These are phyloP conservation scores for Palloptera scutellata DNA, from an alignment of 2,888 invertebrate genomes.

Conservation along the genomic window DNA sequence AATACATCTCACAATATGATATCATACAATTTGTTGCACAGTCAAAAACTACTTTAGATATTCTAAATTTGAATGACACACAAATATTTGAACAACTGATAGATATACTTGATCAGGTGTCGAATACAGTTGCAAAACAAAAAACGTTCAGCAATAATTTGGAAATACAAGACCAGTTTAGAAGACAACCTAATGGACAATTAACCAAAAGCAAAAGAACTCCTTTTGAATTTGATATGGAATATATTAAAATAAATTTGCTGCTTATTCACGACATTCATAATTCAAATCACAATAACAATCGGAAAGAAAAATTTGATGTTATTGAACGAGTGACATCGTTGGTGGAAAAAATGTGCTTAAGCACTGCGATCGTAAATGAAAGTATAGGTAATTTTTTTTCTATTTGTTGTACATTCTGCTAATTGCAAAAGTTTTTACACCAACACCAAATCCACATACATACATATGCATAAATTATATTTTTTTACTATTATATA, in stretches of 20 bases:
- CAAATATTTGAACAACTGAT: conserved; percentile 7
- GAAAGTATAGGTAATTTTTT: conserved; percentile 7
- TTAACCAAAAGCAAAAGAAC: not conserved
- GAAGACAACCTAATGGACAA: not conserved
- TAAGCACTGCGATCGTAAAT: not conserved
- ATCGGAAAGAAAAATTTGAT: not conserved
- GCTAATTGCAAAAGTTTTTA: too few relatives aligned
- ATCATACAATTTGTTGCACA: conserved; percentile 13
- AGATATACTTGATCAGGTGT: conserved; percentile 14
- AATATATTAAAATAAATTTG: conserved; percentile 11
- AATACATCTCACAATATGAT: conserved; percentile 1
- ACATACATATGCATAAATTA: too few relatives aligned
- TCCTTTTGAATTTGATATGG: not conserved
- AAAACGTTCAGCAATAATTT: not conserved
- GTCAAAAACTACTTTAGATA: conserved; percentile 6
- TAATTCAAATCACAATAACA: not conserved
- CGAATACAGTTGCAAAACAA: not conserved
- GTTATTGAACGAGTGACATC: not conserved
- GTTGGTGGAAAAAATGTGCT: conserved; percentile 15
- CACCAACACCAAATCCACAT: too few relatives aligned
- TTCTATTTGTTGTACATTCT: too few relatives aligned
- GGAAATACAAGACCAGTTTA: conserved; percentile 11
- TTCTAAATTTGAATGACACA: conserved; percentile 6
- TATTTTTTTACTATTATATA: too few relatives aligned
- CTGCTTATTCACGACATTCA: conserved; percentile 4